A percentile compares a stretch with the other conserved stretches of the same genome.
These are phyloP conservation scores for Bugula neritina DNA, from an alignment of 2,888 invertebrate species.

Conservation along the genomic window DNA sequence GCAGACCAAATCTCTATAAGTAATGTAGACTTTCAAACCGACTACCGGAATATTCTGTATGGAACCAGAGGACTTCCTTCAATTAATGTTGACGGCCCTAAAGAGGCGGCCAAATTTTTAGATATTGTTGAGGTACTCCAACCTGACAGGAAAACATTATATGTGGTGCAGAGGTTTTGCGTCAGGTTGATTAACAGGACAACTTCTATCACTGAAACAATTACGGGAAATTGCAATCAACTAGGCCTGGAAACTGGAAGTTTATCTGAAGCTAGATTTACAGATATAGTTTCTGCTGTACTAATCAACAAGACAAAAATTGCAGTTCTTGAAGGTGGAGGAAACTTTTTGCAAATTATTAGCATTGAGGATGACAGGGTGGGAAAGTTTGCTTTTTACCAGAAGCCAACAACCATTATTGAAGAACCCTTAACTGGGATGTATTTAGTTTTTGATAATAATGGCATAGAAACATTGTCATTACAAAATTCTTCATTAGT, in stretches of 20 bases:
- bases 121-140: not conserved
- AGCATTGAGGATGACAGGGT: not conserved
- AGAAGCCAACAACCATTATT: not conserved
- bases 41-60: not conserved
- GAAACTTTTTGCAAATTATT: not conserved
- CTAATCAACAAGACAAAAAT: not conserved
- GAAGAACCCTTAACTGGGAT: too few species aligned
- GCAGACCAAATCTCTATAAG: not conserved
- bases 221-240: not conserved
- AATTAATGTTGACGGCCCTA: not conserved
- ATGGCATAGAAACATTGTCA: too few species aligned
- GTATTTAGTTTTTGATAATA: too few species aligned
- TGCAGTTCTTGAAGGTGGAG: not conserved
- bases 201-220: not conserved
- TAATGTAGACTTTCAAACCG: not conserved
- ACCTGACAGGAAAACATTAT: not conserved
- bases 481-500: too few species aligned
- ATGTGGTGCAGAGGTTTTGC: not conserved
- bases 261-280: not conserved
- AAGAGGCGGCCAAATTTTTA: not conserved
- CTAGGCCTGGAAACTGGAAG: not conserved
- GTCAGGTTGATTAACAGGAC: not conserved
- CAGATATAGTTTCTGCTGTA: not conserved
- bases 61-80: not conserved
- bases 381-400: not conserved